A percentile compares a stretch with the other conserved stretches of the same genome.
These are phyloP conservation scores for Helostoma temminkii DNA, from an alignment of 2,797 vertebrate genomes.

Conservation along the genomic window DNA sequence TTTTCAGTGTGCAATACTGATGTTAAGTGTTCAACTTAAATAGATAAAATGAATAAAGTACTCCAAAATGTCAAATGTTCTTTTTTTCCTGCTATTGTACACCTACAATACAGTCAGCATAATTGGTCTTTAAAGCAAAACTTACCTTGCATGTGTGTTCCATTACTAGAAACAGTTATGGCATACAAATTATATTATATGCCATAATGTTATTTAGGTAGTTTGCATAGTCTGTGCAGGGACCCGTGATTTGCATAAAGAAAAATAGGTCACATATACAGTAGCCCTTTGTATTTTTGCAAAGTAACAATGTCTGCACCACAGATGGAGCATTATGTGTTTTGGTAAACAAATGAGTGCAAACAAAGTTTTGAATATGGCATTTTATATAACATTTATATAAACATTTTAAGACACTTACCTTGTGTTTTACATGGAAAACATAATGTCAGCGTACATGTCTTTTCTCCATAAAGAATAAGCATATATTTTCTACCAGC, in stretches of 20 bases:
- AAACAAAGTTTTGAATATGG: neutral
- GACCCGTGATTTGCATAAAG: constrained; percentile 37
- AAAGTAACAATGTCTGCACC: neutral
- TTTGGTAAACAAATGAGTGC: constrained; percentile 34
- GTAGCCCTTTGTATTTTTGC: neutral
- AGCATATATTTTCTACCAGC: neutral
- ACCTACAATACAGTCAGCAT: neutral
- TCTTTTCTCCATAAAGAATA: constrained; percentile 1
- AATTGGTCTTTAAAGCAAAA: neutral
- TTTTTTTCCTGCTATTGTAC: neutral
- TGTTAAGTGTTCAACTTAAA: neutral
- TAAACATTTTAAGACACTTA: neutral
- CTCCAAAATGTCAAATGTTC: neutral
- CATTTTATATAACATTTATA: too few species aligned
- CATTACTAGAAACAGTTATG: constrained; percentile 13
- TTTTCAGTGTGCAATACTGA: neutral
- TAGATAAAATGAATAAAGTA: neutral
- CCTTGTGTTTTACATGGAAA: too few species aligned
- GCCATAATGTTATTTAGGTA: neutral
- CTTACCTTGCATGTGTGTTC: too few species aligned
- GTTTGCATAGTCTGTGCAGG: neutral
- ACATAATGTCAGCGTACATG: constrained; percentile 22
- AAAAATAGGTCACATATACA: neutral
- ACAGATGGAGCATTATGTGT: neutral
- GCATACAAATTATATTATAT: neutral